Conservation (phyloP, 1,140 invertebrate genomes). For the Planococcus citri region DNA sequence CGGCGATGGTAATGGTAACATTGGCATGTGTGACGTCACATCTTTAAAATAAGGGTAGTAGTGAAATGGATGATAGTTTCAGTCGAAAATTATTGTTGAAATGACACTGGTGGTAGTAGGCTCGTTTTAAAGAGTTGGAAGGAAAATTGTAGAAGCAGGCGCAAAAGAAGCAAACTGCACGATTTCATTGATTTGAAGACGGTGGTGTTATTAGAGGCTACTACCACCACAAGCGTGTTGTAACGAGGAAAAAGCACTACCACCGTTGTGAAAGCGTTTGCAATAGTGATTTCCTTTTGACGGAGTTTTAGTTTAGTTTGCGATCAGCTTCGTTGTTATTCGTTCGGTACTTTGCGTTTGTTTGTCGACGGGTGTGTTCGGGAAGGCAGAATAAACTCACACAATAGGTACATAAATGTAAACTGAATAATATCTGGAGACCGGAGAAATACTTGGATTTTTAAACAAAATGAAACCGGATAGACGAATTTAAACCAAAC, state of each 20-base stretch:
- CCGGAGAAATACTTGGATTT: too few species aligned
- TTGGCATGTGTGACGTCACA: not conserved
- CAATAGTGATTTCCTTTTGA: not conserved
- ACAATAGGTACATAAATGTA: too few species aligned
- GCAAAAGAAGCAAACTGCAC: conserved; percentile 17
- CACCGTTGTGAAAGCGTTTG: not conserved
- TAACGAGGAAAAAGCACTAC: conserved; percentile 6
- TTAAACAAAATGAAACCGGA: too few species aligned
- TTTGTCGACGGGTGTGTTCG: not conserved
- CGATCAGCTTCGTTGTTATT: conserved; percentile 5
- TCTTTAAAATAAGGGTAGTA: not conserved
- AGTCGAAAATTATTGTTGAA: not conserved
- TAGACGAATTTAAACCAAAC: too few species aligned
- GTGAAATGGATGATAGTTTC: not conserved
- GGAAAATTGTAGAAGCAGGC: conserved; percentile 19
- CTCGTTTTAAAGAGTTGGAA: not conserved
- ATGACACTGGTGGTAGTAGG: not conserved
- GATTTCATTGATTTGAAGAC: conserved; percentile 24
- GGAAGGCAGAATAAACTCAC: not conserved
- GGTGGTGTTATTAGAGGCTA: conserved; percentile 18
- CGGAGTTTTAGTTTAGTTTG: conserved; percentile 5
- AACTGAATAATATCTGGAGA: not conserved
- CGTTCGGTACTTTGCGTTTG: conserved; percentile 21
- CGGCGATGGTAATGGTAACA: too few species aligned
- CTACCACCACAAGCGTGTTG: not conserved